A percentile compares a stretch with the other conserved stretches of the same genome.
Conservation (phyloP, 2,797 vertebrate species). For the Melanotaenia trifasciata region DNA sequence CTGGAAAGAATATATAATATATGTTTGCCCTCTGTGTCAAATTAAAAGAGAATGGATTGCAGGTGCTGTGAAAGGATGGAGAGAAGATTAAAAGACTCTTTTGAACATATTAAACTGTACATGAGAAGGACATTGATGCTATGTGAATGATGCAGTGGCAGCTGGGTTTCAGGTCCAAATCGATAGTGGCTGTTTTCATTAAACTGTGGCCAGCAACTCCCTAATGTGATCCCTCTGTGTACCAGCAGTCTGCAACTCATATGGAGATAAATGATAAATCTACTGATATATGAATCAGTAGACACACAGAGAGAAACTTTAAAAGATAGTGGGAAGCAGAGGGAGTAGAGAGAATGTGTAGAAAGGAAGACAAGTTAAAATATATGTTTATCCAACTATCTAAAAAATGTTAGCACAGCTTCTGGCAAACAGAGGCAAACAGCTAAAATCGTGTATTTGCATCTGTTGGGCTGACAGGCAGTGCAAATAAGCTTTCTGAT, state of each 20-base stretch:
- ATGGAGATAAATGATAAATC: slow-evolving; percentile 22
- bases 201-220: slow-evolving; percentile 31
- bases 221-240: slow-evolving; percentile 33
- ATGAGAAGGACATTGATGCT: slow-evolving; percentile 23
- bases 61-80: not conserved
- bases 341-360: not conserved
- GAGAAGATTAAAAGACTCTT: slow-evolving; percentile 1
- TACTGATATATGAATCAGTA: slow-evolving; percentile 19
- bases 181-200: slow-evolving; percentile 49
- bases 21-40: slow-evolving; percentile 21
- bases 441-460: slow-evolving; percentile 24
- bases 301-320: not conserved
- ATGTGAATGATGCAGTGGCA: slow-evolving; percentile 9
- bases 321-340: not conserved
- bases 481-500: not conserved
- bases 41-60: slow-evolving; percentile 40
- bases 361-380: not conserved
- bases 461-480: slow-evolving; percentile 16
- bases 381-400: not conserved
- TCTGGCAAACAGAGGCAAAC: slow-evolving; percentile 7
- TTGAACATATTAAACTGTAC: slow-evolving; percentile 8
- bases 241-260: not conserved
- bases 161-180: slow-evolving; percentile 36
- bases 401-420: not conserved
- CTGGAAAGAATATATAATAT: slow-evolving; percentile 17